Evolutionary conservation across 2,797 vertebrate genomes (phyloP), one percentile per base, ranked within the genome.

Genomic region (Lepilemur ruficaudatus): DNA sequence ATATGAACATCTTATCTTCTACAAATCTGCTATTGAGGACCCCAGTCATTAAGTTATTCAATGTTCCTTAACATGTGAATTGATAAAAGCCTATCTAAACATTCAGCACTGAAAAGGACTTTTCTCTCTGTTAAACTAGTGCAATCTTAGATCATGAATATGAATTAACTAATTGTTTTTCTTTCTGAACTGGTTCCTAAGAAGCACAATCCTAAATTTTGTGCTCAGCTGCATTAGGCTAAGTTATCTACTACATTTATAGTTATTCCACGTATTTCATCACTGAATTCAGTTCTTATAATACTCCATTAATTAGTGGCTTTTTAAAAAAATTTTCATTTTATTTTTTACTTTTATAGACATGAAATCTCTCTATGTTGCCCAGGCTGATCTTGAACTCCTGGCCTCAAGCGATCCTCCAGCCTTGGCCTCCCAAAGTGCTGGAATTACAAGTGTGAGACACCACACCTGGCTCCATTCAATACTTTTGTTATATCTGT

Each of bases 161-260:
- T 90, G 48, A 94, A 91, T 81, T 61, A 91, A 90, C 20, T 81
- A 38, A 41, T 11, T 83, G 6, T 32, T 79, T 81, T 73, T 87
- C 46, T 89, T 93, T 96, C 43, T 73, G n/a, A 93, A 50, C 25
- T 78, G 32, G 8, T 87, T 87, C 93, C 43, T 87, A 90, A 72
- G 38, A 89, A 89, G 72, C 38, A 72, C 65, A 91, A 5, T 38
- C 67, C 35, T 48, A 85, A 78, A 35, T 89, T 50, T 32, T 89
- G 72, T 70, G 85, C 61, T 93, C 57, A 67, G 28, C 0, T 55
- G 41, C 7, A 79, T 73, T 57, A 96, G 30, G 46, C 67, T 83
- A 78, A 75, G 50, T 61, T 48, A 57, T 14, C 50, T 13, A 59
- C 32, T 41, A 46, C 17, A 92, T 69, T 91, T 91, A 76, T 6